Evolutionary conservation across 2,113 vertebrate species (phyloP).

Genomic region (Fukomys damarensis): DNA sequence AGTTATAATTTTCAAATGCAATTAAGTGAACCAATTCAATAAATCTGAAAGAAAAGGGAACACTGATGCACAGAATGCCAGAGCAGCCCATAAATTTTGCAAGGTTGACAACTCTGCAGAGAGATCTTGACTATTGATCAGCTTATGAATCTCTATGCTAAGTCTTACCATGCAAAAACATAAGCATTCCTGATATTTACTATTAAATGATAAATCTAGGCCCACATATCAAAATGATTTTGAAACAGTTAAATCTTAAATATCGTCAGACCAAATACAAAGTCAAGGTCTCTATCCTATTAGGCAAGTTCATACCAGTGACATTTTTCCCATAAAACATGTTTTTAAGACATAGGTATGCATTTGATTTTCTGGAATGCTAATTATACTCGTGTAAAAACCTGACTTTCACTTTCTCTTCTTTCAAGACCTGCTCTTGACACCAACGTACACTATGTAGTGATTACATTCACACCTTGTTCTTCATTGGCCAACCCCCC

Average conservation of each 20-base stretch:
- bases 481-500: not conserved
- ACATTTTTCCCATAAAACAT: not conserved
- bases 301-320: not conserved
- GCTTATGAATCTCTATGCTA: not conserved
- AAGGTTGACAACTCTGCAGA: not conserved
- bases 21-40: not conserved
- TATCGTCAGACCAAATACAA: not conserved
- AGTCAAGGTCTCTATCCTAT: not conserved
- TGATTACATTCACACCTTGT: accelerated
- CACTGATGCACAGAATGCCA: not conserved
- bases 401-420: not conserved
- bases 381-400: not conserved
- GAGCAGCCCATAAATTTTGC: not conserved
- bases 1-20: not conserved
- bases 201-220: conserved; percentile 12
- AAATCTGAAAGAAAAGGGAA: not conserved
- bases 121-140: not conserved
- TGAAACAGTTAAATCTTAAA: not conserved
- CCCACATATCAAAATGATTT: not conserved
- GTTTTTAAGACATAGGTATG: not conserved
- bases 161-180: not conserved
- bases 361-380: not conserved
- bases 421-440: not conserved
- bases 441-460: not conserved
- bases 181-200: not conserved